Conservation (phyloP, 2,888 invertebrate genomes). For the Anaspis maculata region DNA sequence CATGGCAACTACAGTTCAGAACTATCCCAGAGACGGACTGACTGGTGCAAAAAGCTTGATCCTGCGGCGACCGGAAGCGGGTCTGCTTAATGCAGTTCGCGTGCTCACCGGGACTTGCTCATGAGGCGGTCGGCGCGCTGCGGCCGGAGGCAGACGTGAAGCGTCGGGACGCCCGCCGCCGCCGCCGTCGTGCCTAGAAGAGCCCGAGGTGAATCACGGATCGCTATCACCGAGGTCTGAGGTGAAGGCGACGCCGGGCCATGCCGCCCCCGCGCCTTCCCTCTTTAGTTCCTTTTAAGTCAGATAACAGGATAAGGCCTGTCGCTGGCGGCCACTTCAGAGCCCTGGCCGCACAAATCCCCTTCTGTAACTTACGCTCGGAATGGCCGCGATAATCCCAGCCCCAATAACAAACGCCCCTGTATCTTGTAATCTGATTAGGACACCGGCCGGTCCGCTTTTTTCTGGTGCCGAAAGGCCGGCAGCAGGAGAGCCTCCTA, state of each 20-base stretch:
- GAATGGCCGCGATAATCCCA: conserved; percentile 33
- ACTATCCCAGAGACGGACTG: no score
- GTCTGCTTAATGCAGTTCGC: no score
- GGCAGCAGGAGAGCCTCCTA: no score
- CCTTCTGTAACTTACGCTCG: conserved; percentile 28
- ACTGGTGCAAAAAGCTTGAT: no score
- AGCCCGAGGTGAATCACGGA: conserved; percentile 21
- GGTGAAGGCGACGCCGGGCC: conserved; percentile 9
- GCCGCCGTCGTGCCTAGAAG: no score
- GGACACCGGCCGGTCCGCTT: conserved; percentile 13
- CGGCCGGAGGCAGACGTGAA: no score
- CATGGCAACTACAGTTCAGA: no score
- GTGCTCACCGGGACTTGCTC: no score
- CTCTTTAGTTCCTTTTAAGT: conserved; percentile 18
- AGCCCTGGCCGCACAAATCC: conserved; percentile 33
- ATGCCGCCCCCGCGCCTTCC: conserved; percentile 13
- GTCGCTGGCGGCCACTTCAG: conserved; percentile 32
- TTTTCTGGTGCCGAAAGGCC: no score
- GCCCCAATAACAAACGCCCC: conserved; percentile 37
- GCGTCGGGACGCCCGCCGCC: no score
- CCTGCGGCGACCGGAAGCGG: no score
- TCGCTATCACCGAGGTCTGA: conserved; percentile 11
- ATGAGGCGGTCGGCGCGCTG: no score
- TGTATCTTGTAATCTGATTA: conserved; percentile 37
- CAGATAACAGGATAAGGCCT: conserved; percentile 20